Conservation (phyloP, 1,140 invertebrate species). For the Paracyclopina nana region DNA sequence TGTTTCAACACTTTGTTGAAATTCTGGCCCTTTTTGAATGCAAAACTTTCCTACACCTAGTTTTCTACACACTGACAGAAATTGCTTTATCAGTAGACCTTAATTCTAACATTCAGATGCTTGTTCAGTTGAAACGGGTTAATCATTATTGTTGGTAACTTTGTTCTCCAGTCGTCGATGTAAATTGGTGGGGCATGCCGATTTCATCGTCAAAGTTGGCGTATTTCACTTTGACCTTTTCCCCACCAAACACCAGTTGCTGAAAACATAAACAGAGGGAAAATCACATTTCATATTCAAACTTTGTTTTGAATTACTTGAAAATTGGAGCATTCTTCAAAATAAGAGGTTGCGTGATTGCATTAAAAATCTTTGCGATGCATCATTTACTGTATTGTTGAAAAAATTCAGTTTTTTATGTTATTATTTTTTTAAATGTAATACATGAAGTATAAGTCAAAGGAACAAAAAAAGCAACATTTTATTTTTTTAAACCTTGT, state of each 20-base stretch:
- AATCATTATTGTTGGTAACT: too few relatives aligned
- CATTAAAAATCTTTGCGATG: not conserved
- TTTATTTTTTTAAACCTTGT: not conserved
- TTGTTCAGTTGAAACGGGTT: too few relatives aligned
- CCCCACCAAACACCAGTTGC: constrained; percentile 15
- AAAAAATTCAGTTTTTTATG: not conserved
- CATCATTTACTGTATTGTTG: not conserved
- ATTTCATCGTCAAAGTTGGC: constrained; percentile 15
- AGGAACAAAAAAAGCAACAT: not conserved
- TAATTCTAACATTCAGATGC: too few relatives aligned
- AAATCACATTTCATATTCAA: not conserved
- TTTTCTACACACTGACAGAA: too few relatives aligned
- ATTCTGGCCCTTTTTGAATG: too few relatives aligned
- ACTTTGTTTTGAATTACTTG: not conserved
- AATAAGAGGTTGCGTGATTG: not conserved
- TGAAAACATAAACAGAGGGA: not conserved
- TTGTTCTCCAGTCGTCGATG: too few relatives aligned
- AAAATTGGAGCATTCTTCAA: not conserved
- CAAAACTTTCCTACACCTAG: too few relatives aligned
- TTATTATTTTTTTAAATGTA: not conserved
- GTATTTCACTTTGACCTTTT: constrained; percentile 13
- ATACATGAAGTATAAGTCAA: not conserved
- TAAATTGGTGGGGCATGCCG: too few relatives aligned
- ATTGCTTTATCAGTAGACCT: too few relatives aligned
- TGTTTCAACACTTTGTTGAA: too few relatives aligned